phyloP scores from a whole-genome alignment of 2,797 vertebrate species.

The Cirrhinus mrigala region DNA sequence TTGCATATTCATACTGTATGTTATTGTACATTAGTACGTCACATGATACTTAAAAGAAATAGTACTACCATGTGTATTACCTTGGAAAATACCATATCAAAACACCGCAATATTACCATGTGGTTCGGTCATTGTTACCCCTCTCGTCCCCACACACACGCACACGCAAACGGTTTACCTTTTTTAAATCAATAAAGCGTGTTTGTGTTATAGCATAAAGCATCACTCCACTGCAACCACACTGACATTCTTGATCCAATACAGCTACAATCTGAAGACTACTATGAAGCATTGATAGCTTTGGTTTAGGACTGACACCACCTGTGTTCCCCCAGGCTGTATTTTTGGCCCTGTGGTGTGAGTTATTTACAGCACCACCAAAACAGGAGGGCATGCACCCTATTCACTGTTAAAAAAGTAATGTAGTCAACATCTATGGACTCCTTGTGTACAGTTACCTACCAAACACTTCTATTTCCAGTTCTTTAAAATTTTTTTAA shows the following conservation, averaged over 20 bases:
- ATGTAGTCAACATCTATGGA: neutral
- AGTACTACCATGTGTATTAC: neutral
- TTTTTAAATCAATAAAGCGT: neutral
- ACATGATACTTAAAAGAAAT: neutral
- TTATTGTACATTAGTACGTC: neutral
- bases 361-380: constrained; percentile 41
- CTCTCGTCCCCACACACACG: neutral
- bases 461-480: neutral
- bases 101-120: neutral
- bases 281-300: constrained; percentile 38
- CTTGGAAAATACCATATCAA: neutral
- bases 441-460: neutral
- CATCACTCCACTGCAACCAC: neutral
- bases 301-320: constrained; percentile 31
- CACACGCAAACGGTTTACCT: neutral
- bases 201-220: neutral
- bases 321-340: constrained; percentile 38
- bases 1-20: neutral
- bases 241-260: neutral
- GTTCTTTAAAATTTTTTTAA: neutral
- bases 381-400: constrained; percentile 10
- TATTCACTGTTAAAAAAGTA: constrained; percentile 27
- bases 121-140: neutral
- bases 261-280: constrained; percentile 1
- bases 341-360: constrained; percentile 45